Base-by-base conservation (phyloP, 2,113 vertebrate species). In the Calypte anna region DNA sequence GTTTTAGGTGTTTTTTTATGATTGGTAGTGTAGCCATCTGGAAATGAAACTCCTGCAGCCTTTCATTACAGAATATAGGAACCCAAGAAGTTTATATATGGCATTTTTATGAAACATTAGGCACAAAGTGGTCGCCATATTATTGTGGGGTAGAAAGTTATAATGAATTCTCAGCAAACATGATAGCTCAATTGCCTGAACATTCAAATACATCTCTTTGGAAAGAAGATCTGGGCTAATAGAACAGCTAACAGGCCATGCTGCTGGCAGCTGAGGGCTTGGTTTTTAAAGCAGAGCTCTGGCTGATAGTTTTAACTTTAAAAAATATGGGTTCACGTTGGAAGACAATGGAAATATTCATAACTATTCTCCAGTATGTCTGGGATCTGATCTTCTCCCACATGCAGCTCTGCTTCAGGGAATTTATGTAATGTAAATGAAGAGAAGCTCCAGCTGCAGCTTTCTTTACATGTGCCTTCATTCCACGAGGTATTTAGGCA, bases 81-180 rank as follows among this genome's bases (percentile, higher is more conserved):
- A 94, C 73, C 58, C 83, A 68, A 86, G 81, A 82, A 93, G 70
- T 62, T 73, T 48, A 76, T 79, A 48, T 61, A 85, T 81, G 92
- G 78, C 70, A 87, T 89, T 96, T 94, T 94, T 93, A 93, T 95
- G 86, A 93, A 93, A 94, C 66, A 84, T 93, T 62, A 91, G 72
- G 63, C 86, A 84, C 46, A 55, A 82, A 92, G 83, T 17, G 76
- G 86, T 81, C 79, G 88, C 21, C 73, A n/a, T 75, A 57, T 92
- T 93, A 63, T 31, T 75, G 85, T 78, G 48, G 88, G 76, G 51
- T 64, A 86, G 74, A 74, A 89, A 48, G 90, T 85, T 68, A 79
- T 78, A 88, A 93, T 81, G 88, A 69, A 86, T 78, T 90, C 72
- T 91, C 64, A 90, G 68, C 68, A 82, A 91, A 68, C 64, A 13